Base-by-base conservation (phyloP, 2,888 invertebrate genomes). In the Lithophane ornitopus region DNA sequence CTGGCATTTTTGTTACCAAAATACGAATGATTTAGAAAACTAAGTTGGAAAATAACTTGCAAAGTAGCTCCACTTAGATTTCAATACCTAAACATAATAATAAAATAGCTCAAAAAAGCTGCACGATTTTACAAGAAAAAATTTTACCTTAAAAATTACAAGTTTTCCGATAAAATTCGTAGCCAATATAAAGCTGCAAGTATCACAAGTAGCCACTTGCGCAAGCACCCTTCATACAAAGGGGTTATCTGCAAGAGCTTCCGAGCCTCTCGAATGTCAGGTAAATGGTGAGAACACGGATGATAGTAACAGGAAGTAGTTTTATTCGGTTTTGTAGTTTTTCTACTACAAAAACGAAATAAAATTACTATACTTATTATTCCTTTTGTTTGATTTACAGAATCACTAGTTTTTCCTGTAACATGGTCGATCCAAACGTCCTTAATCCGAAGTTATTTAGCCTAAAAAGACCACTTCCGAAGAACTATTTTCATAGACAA, bases 151-250 rank as follows among this genome's bases (percentile, higher is more conserved):
- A n/a, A 49, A 80, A 81, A 39, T 16, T 3, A 28, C n/a, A 34
- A 22, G 44, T 54, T 77, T 70, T 73, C 72, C 84, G 81, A 88
- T 91, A 89, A 92, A 89, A 88, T 88, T 72, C 74, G 52, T 56
- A 82, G 78, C 82, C 85, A 84, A 85, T 84, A 80, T 77, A 78
- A 78, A 76, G 59, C 63, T 78, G 77, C 71, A 41, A 82, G 81
- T 76, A 87, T 79, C 52, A 71, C 70, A 73, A 84, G 80, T 66
- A 74, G 90, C 87, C 84, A 76, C 87, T 88, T 81, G 78, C 65
- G 56, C 79, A 76, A 90, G 92, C 74, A 86, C 88, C 87, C 92
- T 92, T 91, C 89, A 91, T 91, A 87, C 91, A 91, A 90, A 92
- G 89, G 90, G 92, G 92, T 92, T 93, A 91, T 92, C 91, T 91